These are phyloP conservation scores for Oscheius sp. DNA, from an alignment of 2,888 invertebrate species.

Conservation along the genomic window DNA sequence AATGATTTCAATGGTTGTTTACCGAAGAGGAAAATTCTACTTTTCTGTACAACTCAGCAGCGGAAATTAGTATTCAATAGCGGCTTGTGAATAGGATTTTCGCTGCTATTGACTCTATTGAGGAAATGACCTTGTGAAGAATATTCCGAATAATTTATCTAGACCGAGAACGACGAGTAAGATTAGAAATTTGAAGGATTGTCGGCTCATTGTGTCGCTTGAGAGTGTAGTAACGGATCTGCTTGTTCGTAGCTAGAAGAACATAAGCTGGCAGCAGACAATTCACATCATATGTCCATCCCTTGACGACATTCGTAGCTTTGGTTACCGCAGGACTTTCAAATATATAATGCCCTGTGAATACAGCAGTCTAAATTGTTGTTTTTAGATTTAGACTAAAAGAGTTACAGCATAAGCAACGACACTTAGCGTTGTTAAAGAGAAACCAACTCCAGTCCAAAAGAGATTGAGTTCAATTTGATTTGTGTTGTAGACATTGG, in stretches of 20 bases:
- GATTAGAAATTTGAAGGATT: too few species aligned
- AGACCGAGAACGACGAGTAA: too few species aligned
- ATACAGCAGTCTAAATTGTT: not conserved
- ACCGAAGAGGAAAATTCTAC: too few species aligned
- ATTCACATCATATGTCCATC: not conserved
- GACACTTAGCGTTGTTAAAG: not conserved
- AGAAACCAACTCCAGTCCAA: constrained; percentile 9
- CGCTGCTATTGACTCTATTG: too few species aligned
- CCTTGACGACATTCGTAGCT: not conserved
- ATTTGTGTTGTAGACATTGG: not conserved
- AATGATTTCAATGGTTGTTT: too few species aligned
- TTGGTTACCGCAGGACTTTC: not conserved
- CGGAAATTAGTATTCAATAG: too few species aligned
- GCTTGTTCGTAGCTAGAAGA: not conserved
- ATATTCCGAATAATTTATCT: too few species aligned
- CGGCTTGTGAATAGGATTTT: too few species aligned
- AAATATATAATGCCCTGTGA: not conserved
- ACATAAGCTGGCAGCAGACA: constrained; percentile 9
- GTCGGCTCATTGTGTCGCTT: too few species aligned
- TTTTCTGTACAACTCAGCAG: too few species aligned
- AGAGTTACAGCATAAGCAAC: not conserved
- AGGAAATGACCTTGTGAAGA: too few species aligned
- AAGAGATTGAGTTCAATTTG: not conserved
- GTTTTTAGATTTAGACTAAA: not conserved
- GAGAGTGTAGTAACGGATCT: not conserved